phyloP scores from a whole-genome alignment of 2,888 invertebrate genomes.

The Diplazon laetatorius region DNA sequence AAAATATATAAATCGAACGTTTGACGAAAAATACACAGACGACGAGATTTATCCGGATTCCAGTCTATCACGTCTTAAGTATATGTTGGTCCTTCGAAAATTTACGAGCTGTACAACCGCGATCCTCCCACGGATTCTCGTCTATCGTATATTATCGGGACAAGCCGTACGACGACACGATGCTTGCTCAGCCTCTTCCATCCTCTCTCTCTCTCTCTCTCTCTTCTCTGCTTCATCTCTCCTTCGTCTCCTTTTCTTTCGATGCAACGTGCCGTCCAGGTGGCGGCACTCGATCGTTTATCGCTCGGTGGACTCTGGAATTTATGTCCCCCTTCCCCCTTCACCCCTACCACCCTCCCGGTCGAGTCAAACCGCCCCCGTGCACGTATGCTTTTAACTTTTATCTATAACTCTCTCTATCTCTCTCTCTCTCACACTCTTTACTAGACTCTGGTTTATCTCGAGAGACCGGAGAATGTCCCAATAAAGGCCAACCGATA shows the following conservation, averaged over 20 bases:
- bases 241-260: too few relatives aligned
- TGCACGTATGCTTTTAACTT: background rate
- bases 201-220: too few relatives aligned
- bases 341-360: too few relatives aligned
- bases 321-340: slow-evolving; percentile 44
- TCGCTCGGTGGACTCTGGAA: slow-evolving; percentile 17
- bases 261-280: slow-evolving; percentile 40
- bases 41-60: slow-evolving; percentile 49
- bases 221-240: too few relatives aligned
- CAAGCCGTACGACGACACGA: background rate
- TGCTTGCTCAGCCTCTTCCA: background rate
- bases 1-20: slow-evolving; percentile 34
- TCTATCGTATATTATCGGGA: slow-evolving; percentile 49
- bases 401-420: background rate
- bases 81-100: slow-evolving; percentile 31
- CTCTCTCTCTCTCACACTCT: background rate
- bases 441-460: slow-evolving; percentile 7
- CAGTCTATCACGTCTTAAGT: too few relatives aligned
- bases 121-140: slow-evolving; percentile 7
- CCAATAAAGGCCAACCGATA: slow-evolving; percentile 36
- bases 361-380: too few relatives aligned
- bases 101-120: slow-evolving; percentile 49
- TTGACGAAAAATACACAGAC: slow-evolving; percentile 35
- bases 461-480: background rate
- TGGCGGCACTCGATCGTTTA: slow-evolving; percentile 40